A percentile compares a stretch with the other conserved stretches of the same genome.
Evolutionary conservation across 2,888 invertebrate species (phyloP).

Genomic region (Mesorhabditis belari): DNA sequence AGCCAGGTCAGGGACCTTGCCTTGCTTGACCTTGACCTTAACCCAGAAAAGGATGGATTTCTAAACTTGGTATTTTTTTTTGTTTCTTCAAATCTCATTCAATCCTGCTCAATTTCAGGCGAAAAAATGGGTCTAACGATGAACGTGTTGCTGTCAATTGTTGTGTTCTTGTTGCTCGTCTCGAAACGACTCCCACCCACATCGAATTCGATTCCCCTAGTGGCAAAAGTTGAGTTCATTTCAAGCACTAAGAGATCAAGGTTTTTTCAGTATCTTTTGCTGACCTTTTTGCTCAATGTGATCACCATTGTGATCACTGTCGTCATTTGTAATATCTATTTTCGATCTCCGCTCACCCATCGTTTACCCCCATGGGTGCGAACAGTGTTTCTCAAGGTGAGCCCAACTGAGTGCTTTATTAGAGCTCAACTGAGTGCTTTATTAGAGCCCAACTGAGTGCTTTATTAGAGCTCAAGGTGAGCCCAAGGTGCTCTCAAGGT

Average conservation of each 20-base stretch:
- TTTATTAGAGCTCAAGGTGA: too few relatives aligned
- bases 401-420: background rate
- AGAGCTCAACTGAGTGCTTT: too few relatives aligned
- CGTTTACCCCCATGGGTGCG: slow-evolving; percentile 95
- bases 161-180: slow-evolving; percentile 94
- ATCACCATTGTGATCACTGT: slow-evolving; percentile 98
- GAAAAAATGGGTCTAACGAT: slow-evolving; percentile 65
- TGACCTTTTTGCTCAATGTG: slow-evolving; percentile 99
- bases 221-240: slow-evolving; percentile 60
- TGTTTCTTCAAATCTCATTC: too few relatives aligned
- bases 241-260: background rate
- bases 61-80: too few relatives aligned
- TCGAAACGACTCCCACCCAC: slow-evolving; percentile 98
- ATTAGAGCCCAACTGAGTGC: too few relatives aligned
- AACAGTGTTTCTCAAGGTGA: slow-evolving; percentile 78
- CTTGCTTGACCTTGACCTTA: too few relatives aligned
- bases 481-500: too few relatives aligned
- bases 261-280: slow-evolving; percentile 78
- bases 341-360: slow-evolving; percentile 90
- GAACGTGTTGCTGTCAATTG: slow-evolving; percentile 95
- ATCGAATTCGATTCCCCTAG: slow-evolving; percentile 81
- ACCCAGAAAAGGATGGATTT: too few relatives aligned
- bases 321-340: slow-evolving; percentile 98
- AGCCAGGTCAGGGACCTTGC: too few relatives aligned
- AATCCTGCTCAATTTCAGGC: slow-evolving; percentile 50